Conservation (phyloP, 2,888 invertebrate species). For the Allygus modestus region DNA sequence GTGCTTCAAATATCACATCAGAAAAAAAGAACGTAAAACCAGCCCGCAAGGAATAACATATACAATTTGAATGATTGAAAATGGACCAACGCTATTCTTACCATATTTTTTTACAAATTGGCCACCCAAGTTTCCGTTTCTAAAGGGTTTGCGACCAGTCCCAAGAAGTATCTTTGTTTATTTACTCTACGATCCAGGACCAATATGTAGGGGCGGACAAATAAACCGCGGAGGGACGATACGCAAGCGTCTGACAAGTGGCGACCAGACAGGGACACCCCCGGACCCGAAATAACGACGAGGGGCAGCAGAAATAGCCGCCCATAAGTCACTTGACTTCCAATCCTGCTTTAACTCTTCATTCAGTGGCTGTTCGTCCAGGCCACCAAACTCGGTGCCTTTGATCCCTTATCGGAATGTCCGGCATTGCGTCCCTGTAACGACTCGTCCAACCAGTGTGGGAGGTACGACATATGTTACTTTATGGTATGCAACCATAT, state of each 20-base stretch:
- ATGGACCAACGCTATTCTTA: too few relatives aligned
- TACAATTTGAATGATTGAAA: too few relatives aligned
- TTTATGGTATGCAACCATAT: too few relatives aligned
- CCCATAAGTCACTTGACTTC: constrained; percentile 51
- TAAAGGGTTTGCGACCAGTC: not conserved
- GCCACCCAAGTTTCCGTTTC: too few relatives aligned
- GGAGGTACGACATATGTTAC: too few relatives aligned
- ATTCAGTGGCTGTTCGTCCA: not conserved
- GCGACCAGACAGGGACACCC: constrained; percentile 43
- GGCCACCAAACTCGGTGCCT: not conserved
- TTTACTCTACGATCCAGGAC: constrained; percentile 5
- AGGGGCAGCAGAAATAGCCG: constrained; percentile 60
- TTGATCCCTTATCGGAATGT: constrained; percentile 3
- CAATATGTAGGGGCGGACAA: constrained; percentile 15
- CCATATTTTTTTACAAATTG: too few relatives aligned
- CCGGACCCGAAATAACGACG: constrained; percentile 44
- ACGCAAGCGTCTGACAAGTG: constrained; percentile 31
- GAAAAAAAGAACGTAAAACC: too few relatives aligned
- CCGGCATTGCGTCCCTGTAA: not conserved
- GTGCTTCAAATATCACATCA: too few relatives aligned
- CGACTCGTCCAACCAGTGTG: too few relatives aligned
- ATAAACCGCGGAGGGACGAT: constrained; percentile 5
- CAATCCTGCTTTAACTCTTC: constrained; percentile 25
- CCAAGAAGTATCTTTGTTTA: not conserved
- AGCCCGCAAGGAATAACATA: too few relatives aligned